These are phyloP conservation scores for Luscinia luscinia DNA, from an alignment of 2,797 vertebrate species.

Conservation along the genomic window DNA sequence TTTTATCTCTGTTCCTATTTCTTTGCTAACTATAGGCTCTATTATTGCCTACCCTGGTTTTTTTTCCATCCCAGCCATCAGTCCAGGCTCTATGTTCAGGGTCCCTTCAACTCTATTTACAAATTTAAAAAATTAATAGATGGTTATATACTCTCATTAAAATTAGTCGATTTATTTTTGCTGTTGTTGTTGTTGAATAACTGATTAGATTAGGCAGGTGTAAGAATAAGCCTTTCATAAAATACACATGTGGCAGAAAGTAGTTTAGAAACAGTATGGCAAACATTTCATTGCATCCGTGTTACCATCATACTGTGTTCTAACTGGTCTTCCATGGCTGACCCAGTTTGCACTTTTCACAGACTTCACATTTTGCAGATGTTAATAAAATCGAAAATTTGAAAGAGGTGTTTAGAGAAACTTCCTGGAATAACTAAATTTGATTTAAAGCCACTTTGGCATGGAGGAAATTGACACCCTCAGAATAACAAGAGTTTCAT, in stretches of 20 bases:
- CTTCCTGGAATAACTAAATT: not conserved
- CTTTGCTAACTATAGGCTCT: not conserved
- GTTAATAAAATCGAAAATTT: not conserved
- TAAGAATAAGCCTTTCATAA: not conserved
- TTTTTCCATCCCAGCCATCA: not conserved
- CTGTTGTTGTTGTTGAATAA: not conserved
- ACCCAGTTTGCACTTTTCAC: not conserved
- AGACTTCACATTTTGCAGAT: not conserved
- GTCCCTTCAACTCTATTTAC: not conserved
- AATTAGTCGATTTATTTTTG: not conserved
- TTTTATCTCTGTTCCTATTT: not conserved
- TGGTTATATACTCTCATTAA: not conserved
- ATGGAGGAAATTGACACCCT: not conserved
- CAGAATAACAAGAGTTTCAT: rapidly evolving
- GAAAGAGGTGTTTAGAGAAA: not conserved
- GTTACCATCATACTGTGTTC: not conserved
- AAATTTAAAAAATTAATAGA: not conserved
- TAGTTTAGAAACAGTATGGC: not conserved
- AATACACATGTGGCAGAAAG: not conserved
- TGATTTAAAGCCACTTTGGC: not conserved
- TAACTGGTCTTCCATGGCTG: not conserved
- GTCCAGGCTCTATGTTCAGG: not conserved
- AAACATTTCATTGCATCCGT: not conserved
- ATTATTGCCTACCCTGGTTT: not conserved
- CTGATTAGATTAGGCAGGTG: not conserved